A percentile compares a stretch with the other conserved stretches of the same genome.
Conservation (phyloP, 2,113 vertebrate genomes). For the Dascyllus trimaculatus region DNA sequence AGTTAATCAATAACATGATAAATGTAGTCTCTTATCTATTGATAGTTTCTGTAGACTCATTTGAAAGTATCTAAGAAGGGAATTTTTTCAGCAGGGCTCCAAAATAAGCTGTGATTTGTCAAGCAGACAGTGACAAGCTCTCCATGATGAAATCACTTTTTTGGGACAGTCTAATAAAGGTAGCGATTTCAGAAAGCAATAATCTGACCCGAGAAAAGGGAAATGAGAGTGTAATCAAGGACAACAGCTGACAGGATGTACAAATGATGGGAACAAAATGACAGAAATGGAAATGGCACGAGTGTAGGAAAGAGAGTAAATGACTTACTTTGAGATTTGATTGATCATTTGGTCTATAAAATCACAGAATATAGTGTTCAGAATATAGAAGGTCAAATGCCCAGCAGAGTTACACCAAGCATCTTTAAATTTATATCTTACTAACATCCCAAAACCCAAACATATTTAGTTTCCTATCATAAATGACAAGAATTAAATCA, state of each 20-base stretch:
- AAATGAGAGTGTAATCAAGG: background rate
- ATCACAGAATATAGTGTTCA: too few species aligned
- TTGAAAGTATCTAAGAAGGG: slow-evolving; percentile 24
- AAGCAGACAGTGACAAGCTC: slow-evolving; percentile 15
- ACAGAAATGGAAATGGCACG: background rate
- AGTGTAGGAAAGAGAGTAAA: too few species aligned
- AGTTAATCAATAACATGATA: slow-evolving; percentile 29
- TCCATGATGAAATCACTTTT: slow-evolving; percentile 7
- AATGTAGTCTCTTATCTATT: slow-evolving; percentile 35
- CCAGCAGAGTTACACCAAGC: too few species aligned
- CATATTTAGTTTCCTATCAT: too few species aligned
- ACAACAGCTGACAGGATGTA: background rate
- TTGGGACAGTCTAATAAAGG: slow-evolving; percentile 13
- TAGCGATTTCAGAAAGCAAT: slow-evolving; percentile 16
- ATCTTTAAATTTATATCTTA: too few species aligned
- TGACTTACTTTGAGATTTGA: too few species aligned
- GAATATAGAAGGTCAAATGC: too few species aligned
- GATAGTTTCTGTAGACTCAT: slow-evolving; percentile 12
- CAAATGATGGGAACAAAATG: background rate
- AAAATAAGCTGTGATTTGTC: slow-evolving; percentile 28
- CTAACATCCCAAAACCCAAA: too few species aligned
- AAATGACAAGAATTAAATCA: too few species aligned
- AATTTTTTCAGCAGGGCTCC: slow-evolving; percentile 18
- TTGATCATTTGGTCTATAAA: too few species aligned
- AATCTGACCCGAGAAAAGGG: slow-evolving; percentile 17